Percentiles rank a stretch among this genome's conserved stretches.
Evolutionary conservation across 2,888 invertebrate genomes (phyloP).

Genomic region (Heliconius charithonia): DNA sequence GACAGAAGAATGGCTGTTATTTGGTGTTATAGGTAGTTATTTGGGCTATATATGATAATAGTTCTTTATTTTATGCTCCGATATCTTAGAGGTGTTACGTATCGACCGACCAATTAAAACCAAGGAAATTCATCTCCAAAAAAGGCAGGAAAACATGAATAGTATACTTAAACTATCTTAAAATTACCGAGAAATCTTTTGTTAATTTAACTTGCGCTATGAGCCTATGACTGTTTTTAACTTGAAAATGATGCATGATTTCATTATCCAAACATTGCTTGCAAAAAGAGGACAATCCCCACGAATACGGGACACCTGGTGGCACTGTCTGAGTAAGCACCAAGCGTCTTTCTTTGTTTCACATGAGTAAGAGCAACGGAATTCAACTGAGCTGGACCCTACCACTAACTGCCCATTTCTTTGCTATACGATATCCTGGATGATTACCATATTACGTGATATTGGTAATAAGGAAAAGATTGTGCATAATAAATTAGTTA

Average conservation of each 20-base stretch:
- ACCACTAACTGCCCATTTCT: constrained; percentile 35
- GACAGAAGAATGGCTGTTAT: too few relatives aligned
- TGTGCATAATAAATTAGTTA: constrained; percentile 36
- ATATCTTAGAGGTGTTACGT: too few relatives aligned
- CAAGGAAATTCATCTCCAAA: not conserved
- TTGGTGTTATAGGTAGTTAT: not conserved
- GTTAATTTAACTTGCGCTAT: not conserved
- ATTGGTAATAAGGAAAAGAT: constrained; percentile 43
- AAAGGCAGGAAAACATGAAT: constrained; percentile 1
- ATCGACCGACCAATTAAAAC: not conserved
- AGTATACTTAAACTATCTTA: not conserved
- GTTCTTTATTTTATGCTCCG: not conserved
- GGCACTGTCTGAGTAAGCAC: constrained; percentile 40
- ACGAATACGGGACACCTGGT: constrained; percentile 29
- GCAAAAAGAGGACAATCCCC: constrained; percentile 32
- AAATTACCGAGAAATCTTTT: not conserved
- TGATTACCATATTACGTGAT: constrained; percentile 41
- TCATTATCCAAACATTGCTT: constrained; percentile 24
- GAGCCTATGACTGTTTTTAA: constrained; percentile 6
- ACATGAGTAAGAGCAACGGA: constrained; percentile 54
- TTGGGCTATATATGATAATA: too few relatives aligned
- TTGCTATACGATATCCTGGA: constrained; percentile 41
- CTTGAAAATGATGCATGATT: constrained; percentile 11
- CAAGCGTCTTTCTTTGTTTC: constrained; percentile 51
- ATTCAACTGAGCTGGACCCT: constrained; percentile 45